phyloP scores from a whole-genome alignment of 2,797 vertebrate species.

The Taenioides sp. region DNA sequence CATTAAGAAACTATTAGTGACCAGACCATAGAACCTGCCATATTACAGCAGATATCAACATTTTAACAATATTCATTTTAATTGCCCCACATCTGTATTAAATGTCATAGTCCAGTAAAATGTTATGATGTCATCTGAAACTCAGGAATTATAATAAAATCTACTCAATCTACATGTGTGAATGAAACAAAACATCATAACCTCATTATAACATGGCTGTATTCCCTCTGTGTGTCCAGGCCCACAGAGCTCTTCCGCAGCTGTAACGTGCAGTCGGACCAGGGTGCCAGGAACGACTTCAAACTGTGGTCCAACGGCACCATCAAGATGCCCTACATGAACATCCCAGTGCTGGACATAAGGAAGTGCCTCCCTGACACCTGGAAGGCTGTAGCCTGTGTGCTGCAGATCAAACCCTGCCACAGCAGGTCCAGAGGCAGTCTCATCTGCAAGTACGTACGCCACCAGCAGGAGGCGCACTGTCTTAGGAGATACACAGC shows the following conservation, averaged over 20 bases:
- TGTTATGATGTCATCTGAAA: no score
- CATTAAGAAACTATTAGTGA: no score
- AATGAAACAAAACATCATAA: no score
- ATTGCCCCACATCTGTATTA: no score
- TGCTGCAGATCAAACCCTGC: constrained; percentile 97
- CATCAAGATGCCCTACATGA: constrained; percentile 98
- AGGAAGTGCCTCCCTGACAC: constrained; percentile 92
- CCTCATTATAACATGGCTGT: not conserved
- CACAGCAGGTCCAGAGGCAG: constrained; percentile 94
- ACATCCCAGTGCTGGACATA: constrained; percentile 96
- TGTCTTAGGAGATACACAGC: no score
- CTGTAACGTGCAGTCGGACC: constrained; percentile 95
- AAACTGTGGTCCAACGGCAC: constrained; percentile 97
- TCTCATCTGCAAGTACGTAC: constrained; percentile 94
- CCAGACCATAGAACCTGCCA: no score
- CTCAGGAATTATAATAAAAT: no score
- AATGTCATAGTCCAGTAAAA: no score
- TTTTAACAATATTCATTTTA: no score
- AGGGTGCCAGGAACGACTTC: constrained; percentile 97
- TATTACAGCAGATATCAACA: no score
- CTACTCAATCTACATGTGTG: no score
- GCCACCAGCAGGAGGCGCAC: not conserved
- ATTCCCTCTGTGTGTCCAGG: constrained; percentile 61
- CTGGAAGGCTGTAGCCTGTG: constrained; percentile 97
- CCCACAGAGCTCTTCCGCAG: constrained; percentile 97